A percentile compares a stretch with the other conserved stretches of the same genome.
phyloP scores from a whole-genome alignment of 2,113 vertebrate species.

The Hepsetus odoe region DNA sequence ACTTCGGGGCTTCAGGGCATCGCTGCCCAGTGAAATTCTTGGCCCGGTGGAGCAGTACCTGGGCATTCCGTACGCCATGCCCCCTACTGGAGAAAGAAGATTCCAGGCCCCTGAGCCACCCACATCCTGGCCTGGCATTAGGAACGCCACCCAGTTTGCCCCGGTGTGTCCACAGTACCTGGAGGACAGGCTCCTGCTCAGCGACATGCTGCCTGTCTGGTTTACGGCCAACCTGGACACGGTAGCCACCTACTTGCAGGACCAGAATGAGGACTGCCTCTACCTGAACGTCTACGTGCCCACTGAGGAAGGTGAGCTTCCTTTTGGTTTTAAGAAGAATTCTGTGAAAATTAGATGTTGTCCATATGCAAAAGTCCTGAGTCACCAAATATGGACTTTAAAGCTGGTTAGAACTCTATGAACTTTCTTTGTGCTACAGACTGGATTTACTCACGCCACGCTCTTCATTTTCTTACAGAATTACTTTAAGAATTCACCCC shows the following conservation, averaged over 20 bases:
- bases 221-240: conserved; percentile 96
- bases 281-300: conserved; percentile 96
- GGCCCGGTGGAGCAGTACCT: conserved; percentile 94
- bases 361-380: no score
- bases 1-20: conserved; percentile 88
- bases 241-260: conserved; percentile 88
- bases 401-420: no score
- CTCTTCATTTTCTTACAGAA: no score
- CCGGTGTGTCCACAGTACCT: conserved; percentile 91
- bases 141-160: conserved; percentile 91
- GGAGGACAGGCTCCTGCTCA: conserved; percentile 88
- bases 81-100: conserved; percentile 87
- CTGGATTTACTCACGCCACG: no score
- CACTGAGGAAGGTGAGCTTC: conserved; percentile 90
- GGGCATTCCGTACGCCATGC: conserved; percentile 92
- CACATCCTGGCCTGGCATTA: conserved; percentile 87
- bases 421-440: no score
- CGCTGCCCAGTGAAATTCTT: conserved; percentile 91
- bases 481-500: no score
- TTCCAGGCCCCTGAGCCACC: conserved; percentile 94
- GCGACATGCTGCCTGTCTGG: conserved; percentile 94
- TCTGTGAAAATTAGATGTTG: not conserved
- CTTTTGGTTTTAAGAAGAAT: conserved; percentile 45
- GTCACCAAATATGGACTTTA: no score
- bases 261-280: conserved; percentile 94